A percentile compares a stretch with the other conserved stretches of the same genome.
These are phyloP conservation scores for Lasioglossum malachurum DNA, from an alignment of 2,888 invertebrate genomes.

Conservation along the genomic window DNA sequence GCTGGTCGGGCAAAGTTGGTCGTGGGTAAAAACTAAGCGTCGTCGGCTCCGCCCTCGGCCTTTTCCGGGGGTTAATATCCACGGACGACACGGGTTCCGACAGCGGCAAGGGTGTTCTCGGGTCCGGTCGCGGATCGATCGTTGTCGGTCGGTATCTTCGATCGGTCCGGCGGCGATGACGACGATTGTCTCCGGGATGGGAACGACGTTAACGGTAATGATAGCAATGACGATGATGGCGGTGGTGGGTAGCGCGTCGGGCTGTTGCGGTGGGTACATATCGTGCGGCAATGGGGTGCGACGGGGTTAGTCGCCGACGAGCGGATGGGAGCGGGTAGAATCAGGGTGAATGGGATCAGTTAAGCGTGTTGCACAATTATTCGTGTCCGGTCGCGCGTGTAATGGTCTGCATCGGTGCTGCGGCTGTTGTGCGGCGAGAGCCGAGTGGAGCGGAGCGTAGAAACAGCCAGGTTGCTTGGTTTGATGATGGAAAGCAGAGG, in stretches of 20 bases:
- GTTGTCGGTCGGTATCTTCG: constrained; percentile 27
- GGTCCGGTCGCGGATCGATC: background rate
- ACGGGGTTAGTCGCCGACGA: constrained; percentile 66
- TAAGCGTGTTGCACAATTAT: constrained; percentile 88
- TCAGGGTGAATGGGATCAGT: constrained; percentile 87
- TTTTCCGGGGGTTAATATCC: constrained; percentile 20
- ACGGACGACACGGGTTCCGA: background rate
- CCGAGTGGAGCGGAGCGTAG: constrained; percentile 67
- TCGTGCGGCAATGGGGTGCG: constrained; percentile 66
- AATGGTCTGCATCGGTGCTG: constrained; percentile 86
- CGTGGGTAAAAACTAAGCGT: background rate
- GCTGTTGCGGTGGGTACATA: constrained; percentile 72
- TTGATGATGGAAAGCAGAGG: constrained; percentile 67
- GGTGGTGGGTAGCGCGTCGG: constrained; percentile 51
- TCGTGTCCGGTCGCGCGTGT: constrained; percentile 89
- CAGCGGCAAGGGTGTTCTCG: background rate
- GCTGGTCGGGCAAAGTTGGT: background rate
- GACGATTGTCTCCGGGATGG: constrained; percentile 45
- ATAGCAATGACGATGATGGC: constrained; percentile 58
- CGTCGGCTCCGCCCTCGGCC: background rate
- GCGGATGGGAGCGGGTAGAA: constrained; percentile 81
- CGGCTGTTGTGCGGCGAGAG: constrained; percentile 83
- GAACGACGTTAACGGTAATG: constrained; percentile 60
- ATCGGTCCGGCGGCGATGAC: constrained; percentile 31
- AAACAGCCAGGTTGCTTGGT: constrained; percentile 67